Conservation (phyloP, 1,140 invertebrate species). For the Tetramorium simillimum region DNA sequence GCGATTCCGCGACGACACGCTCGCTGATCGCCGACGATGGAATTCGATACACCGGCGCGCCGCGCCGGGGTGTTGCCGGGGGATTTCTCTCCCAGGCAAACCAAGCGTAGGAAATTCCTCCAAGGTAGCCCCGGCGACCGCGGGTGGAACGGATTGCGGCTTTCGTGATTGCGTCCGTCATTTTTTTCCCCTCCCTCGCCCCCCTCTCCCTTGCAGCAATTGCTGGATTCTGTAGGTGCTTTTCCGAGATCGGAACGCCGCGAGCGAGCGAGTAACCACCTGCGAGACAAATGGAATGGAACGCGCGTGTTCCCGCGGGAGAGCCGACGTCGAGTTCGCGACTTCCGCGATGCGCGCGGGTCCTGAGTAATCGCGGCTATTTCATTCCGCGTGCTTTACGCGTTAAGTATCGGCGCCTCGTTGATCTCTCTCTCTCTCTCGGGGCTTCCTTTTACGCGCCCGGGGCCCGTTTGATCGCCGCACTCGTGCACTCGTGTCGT, state of each 20-base stretch:
- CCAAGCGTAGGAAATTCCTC: constrained; percentile 23
- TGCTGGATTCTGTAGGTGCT: no score
- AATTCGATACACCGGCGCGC: constrained; percentile 57
- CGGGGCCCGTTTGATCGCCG: constrained; percentile 1
- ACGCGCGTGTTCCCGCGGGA: background rate
- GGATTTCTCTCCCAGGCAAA: constrained; percentile 14
- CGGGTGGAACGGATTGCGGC: background rate
- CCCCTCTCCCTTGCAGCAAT: background rate
- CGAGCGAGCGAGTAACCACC: no score
- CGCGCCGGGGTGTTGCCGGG: background rate
- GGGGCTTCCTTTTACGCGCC: constrained; percentile 17
- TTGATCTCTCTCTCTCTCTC: no score
- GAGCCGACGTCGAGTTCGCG: background rate
- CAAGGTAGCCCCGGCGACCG: background rate
- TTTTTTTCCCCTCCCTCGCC: background rate
- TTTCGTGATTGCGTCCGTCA: background rate
- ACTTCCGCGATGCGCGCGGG: background rate
- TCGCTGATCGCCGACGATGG: constrained; percentile 48
- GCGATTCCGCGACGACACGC: constrained; percentile 45
- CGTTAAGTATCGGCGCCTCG: background rate
- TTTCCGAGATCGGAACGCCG: no score
- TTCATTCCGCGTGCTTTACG: background rate
- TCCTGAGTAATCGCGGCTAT: constrained; percentile 11
- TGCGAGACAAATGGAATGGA: background rate
- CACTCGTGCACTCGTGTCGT: constrained; percentile 1